Conservation (phyloP, 2,888 invertebrate genomes). For the Gymnosoma rotundatum region DNA sequence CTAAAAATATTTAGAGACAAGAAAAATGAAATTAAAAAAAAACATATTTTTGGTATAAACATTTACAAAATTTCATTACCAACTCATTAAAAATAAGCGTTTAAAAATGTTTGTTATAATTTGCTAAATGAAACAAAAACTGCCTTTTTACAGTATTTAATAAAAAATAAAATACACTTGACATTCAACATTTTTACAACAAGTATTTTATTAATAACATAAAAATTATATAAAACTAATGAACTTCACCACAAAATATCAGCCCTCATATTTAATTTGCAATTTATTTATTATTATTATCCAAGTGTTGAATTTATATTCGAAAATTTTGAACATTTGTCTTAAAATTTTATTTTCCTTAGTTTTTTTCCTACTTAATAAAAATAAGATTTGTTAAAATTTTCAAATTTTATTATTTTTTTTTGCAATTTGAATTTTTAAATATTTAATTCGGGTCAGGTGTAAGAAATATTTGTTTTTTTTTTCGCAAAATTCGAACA, state of each 20-base stretch:
- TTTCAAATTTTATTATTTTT: too few species aligned
- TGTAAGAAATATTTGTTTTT: too few species aligned
- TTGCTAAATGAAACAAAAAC: conserved; percentile 54
- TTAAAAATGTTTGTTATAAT: conserved; percentile 52
- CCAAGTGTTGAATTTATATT: background rate
- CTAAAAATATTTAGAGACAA: conserved; percentile 39
- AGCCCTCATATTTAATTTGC: background rate
- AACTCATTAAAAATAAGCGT: conserved; percentile 38
- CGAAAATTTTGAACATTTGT: background rate
- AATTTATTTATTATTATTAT: too few species aligned
- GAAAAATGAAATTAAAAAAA: conserved; percentile 1
- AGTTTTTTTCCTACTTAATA: too few species aligned
- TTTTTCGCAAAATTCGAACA: too few species aligned
- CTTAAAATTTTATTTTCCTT: too few species aligned
- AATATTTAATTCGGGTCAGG: too few species aligned
- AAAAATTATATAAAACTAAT: background rate
- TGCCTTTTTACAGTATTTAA: conserved; percentile 69
- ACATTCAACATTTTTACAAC: conserved; percentile 50
- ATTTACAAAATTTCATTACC: conserved; percentile 58
- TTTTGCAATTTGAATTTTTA: too few species aligned
- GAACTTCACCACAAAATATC: background rate
- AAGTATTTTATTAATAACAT: conserved; percentile 37
- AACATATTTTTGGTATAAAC: conserved; percentile 63
- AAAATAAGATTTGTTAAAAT: too few species aligned
- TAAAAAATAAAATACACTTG: conserved; percentile 19